A percentile compares a stretch with the other conserved stretches of the same genome.
phyloP scores from a whole-genome alignment of 1,140 invertebrate species.

The Cherax destructor region DNA sequence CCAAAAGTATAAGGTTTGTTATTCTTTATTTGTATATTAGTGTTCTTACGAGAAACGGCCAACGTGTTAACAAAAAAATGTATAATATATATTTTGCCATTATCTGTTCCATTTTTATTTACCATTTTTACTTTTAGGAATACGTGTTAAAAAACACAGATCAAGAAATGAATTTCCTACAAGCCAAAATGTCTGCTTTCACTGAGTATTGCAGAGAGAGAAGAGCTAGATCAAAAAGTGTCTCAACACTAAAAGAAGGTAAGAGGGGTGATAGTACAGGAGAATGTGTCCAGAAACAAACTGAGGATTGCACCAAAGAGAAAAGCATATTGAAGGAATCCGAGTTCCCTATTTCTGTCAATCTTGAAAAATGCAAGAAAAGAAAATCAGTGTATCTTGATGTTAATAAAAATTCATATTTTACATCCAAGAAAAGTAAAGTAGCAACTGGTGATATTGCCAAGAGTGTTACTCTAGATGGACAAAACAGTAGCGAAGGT shows the following conservation, averaged over 20 bases:
- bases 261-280: not conserved
- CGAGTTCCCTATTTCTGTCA: not conserved
- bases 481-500: no score
- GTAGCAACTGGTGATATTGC: no score
- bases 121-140: constrained; percentile 20
- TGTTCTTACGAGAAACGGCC: not conserved
- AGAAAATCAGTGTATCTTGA: not conserved
- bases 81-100: not conserved
- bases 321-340: not conserved
- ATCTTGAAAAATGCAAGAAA: no score
- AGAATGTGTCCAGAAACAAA: not conserved
- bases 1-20: constrained; percentile 16
- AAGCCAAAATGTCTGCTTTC: constrained; percentile 8
- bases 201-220: constrained; percentile 24
- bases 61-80: no score
- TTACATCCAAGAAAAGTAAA: not conserved
- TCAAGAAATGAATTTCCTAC: constrained; percentile 4
- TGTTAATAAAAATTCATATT: not conserved
- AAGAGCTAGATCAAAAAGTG: not conserved
- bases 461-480: no score
- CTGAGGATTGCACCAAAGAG: not conserved
- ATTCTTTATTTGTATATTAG: not conserved
- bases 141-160: constrained; percentile 2
- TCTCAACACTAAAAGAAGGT: not conserved
- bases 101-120: not conserved